A percentile compares a stretch with the other conserved stretches of the same genome.
Evolutionary conservation across 2,797 vertebrate species (phyloP).

Genomic region (Heliangelus exortis): DNA sequence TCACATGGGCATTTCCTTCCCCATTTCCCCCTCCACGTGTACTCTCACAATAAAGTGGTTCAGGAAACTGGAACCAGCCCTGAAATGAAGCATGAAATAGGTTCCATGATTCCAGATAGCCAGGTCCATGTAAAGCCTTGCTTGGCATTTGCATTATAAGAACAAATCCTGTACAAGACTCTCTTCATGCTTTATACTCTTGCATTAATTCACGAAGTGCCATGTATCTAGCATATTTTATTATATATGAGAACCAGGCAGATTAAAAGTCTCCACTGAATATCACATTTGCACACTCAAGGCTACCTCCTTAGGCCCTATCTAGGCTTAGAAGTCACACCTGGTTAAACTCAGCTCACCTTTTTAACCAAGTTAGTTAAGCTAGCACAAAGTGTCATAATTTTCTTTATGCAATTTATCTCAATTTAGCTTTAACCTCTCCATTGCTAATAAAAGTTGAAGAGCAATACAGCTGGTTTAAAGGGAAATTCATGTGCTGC

Average conservation of each 20-base stretch:
- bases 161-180: conserved; percentile 24
- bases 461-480: neutral
- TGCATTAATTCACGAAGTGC: conserved; percentile 69
- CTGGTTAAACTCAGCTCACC: neutral
- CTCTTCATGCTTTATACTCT: neutral
- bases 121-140: neutral
- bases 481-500: neutral
- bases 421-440: neutral
- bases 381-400: neutral
- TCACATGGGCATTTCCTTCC: neutral
- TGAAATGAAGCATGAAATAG: conserved; percentile 16
- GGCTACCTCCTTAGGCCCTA: neutral
- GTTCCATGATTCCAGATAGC: neutral
- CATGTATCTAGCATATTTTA: conserved; percentile 30
- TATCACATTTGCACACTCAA: neutral
- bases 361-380: neutral
- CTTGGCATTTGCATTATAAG: conserved; percentile 28
- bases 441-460: neutral
- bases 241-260: conserved; percentile 39
- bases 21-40: rapidly evolving
- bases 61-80: neutral
- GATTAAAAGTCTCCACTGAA: neutral
- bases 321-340: neutral
- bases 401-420: neutral
- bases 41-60: neutral